Conservation (phyloP, 2,888 invertebrate genomes). For the Cybosia mesomella region DNA sequence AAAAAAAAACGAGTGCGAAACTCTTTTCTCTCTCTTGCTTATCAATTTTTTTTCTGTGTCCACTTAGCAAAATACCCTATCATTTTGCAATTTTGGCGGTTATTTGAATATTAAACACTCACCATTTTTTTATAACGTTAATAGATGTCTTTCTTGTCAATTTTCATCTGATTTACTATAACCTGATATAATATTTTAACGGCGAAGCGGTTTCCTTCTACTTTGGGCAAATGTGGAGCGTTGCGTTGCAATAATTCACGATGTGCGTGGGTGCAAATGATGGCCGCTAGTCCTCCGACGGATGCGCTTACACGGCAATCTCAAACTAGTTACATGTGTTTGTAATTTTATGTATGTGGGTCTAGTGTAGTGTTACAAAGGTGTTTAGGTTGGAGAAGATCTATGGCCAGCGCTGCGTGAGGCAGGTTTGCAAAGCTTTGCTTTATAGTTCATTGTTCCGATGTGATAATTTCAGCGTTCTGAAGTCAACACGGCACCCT, state of each 20-base stretch:
- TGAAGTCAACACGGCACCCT: too few relatives aligned
- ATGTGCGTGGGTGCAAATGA: constrained; percentile 44
- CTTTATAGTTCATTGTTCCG: background rate
- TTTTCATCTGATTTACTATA: background rate
- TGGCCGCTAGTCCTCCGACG: constrained; percentile 23
- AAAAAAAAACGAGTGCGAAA: too few relatives aligned
- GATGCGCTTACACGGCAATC: constrained; percentile 7
- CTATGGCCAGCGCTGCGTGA: background rate
- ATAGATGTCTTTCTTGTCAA: background rate
- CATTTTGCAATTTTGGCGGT: background rate
- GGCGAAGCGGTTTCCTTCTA: constrained; percentile 55
- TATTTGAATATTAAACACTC: too few relatives aligned
- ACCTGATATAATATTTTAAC: constrained; percentile 47
- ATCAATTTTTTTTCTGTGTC: too few relatives aligned
- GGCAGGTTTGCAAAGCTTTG: background rate
- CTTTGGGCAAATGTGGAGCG: constrained; percentile 57
- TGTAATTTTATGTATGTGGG: constrained; percentile 3
- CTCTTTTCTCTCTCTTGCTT: too few relatives aligned
- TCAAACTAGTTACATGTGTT: background rate
- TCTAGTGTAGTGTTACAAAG: constrained; percentile 1
- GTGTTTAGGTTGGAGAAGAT: background rate
- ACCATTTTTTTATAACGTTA: background rate
- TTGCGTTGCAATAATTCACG: constrained; percentile 50
- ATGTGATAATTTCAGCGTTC: background rate
- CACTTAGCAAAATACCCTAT: too few relatives aligned